Conservation (phyloP, 2,797 vertebrate species). For the Numenius phaeopus region DNA sequence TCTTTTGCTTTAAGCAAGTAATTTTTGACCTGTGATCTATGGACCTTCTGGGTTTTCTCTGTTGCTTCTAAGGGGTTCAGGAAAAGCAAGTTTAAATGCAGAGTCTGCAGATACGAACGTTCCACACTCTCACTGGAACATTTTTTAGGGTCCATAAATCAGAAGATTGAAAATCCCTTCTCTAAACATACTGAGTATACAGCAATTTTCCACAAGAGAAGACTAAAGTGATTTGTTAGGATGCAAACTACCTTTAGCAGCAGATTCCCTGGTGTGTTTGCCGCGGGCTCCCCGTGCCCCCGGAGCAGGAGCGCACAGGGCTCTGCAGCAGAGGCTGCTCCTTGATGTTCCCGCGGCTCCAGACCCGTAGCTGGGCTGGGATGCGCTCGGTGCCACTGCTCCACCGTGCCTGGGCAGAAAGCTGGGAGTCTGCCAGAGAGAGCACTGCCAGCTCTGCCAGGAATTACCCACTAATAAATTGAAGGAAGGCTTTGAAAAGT, state of each 20-base stretch:
- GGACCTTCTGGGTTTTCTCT: background rate
- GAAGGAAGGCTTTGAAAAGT: conserved; percentile 36
- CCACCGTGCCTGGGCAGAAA: background rate
- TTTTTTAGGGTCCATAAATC: conserved; percentile 30
- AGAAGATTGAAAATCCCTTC: conserved; percentile 22
- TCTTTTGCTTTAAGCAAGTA: background rate
- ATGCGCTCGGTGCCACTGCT: background rate
- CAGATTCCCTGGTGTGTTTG: background rate
- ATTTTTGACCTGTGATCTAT: background rate
- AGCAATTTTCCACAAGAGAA: conserved; percentile 54
- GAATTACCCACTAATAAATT: conserved; percentile 23
- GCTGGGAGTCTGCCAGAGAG: conserved; percentile 1
- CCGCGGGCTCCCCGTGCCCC: background rate
- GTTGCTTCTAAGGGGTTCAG: background rate
- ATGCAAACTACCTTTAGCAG: background rate
- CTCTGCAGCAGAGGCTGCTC: background rate
- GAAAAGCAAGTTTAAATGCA: background rate
- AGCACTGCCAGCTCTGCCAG: conserved; percentile 37
- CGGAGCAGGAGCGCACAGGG: background rate
- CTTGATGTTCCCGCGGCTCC: background rate
- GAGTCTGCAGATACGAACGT: background rate
- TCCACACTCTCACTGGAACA: background rate
- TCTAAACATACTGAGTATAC: background rate
- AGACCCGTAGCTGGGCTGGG: background rate
- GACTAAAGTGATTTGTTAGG: background rate